A percentile compares a stretch with the other conserved stretches of the same genome.
Evolutionary conservation across 2,888 invertebrate genomes (phyloP).

Genomic region (Cremastinae sp.): DNA sequence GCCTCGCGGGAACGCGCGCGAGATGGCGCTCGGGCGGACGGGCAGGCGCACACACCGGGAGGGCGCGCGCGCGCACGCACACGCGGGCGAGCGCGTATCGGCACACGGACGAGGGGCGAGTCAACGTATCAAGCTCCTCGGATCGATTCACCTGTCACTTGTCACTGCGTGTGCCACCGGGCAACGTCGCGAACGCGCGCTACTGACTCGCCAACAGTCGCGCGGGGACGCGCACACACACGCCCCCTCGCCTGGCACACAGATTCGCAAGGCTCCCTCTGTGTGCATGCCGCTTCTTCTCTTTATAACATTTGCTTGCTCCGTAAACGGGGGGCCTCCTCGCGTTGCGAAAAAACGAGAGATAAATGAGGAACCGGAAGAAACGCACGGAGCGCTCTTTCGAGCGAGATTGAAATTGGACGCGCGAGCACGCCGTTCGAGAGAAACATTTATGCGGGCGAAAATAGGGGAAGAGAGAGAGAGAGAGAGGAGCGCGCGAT

Average conservation of each 20-base stretch:
- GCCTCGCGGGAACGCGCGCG: conserved; percentile 31
- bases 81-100: conserved; percentile 47
- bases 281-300: conserved; percentile 19
- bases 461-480: background rate
- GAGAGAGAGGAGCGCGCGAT: background rate
- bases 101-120: conserved; percentile 34
- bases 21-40: conserved; percentile 22
- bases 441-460: no score
- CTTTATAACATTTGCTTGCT: conserved; percentile 20
- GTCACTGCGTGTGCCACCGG: conserved; percentile 68
- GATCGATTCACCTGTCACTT: conserved; percentile 78
- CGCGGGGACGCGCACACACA: conserved; percentile 15
- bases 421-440: background rate
- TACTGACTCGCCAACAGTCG: conserved; percentile 31
- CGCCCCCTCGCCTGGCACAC: background rate
- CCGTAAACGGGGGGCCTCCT: background rate
- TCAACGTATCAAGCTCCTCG: conserved; percentile 56
- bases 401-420: no score
- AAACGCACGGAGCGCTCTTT: no score
- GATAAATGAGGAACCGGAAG: no score
- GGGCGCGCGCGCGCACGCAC: conserved; percentile 3
- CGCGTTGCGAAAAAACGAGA: no score
- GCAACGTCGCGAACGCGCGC: conserved; percentile 62
- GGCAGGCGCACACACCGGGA: background rate
- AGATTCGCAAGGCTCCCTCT: conserved; percentile 41